A percentile compares a stretch with the other conserved stretches of the same genome.
phyloP scores from a whole-genome alignment of 2,888 invertebrate genomes.

The Rotaria macrura region DNA sequence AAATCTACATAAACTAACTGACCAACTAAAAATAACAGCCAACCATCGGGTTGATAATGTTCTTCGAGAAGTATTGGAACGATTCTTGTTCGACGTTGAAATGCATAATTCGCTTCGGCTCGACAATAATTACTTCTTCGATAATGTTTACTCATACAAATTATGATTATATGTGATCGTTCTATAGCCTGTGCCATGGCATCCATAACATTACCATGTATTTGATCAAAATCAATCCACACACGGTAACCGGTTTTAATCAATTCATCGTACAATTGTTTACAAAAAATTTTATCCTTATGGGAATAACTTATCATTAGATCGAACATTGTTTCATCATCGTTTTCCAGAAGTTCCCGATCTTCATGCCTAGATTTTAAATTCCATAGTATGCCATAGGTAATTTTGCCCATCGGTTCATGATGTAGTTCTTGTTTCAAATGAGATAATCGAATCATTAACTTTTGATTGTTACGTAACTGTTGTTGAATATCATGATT shows the following conservation, averaged over 20 bases:
- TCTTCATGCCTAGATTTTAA: background rate
- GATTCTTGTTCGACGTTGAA: background rate
- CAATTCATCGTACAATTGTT: background rate
- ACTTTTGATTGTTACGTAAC: background rate
- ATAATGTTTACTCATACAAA: conserved; percentile 1
- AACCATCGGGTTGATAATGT: conserved; percentile 18
- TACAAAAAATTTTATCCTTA: background rate
- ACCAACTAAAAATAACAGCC: background rate
- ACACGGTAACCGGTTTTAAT: background rate
- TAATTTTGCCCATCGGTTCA: background rate
- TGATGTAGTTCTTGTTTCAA: background rate
- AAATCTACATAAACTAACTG: background rate
- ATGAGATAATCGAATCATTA: background rate
- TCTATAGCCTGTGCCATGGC: conserved; percentile 22
- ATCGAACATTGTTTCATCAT: background rate
- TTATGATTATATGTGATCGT: background rate
- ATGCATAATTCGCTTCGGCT: conserved; percentile 19
- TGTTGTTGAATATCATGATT: conserved; percentile 19
- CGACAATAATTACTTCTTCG: conserved; percentile 15
- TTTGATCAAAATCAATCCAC: conserved; percentile 19
- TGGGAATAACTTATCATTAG: conserved; percentile 21
- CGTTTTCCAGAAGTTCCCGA: background rate
- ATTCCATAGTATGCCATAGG: background rate
- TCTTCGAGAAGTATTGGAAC: background rate
- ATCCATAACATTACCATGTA: background rate